Base-by-base conservation (phyloP, 2,113 vertebrate genomes). In the Malurus cyaneus region DNA sequence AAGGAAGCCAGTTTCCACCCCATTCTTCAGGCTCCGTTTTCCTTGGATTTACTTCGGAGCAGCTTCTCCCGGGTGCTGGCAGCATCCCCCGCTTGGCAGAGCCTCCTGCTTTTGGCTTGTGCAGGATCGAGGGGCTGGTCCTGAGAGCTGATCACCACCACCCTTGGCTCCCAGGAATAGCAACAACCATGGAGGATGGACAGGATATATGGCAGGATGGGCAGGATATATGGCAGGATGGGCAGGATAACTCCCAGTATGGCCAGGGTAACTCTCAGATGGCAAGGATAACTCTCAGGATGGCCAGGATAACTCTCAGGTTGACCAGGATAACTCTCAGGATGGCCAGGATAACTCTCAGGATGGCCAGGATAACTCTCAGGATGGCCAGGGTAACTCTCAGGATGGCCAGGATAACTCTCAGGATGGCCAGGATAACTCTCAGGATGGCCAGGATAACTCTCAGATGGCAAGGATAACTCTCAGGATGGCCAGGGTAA, bases 1-100 rank as follows among this genome's bases (percentile, higher is more conserved):
- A 87, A 92, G 60, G 65, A 24, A 89, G 94, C 94, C 96, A 96
- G 90, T 93, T 96, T 93, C 95, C 95, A 96, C 23, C 88, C 94
- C 29, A 14, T 94, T 91, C 93, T 86, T 52, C 80, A 90, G 95
- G 76, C 95, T 96, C 41, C 28, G 8, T 96, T 96, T 97, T 95
- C 92, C 80, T 95, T 95, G 94, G 95, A 95, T 87, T 39, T 20
- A 6, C 70, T 92, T 84, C 0, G 86, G 86, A 94, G 76, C 80
- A 81, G 86, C 90, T 94, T 97, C 83, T 95, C 87, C 79, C 67
- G 31, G 50, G 71, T 0, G 0, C 32, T 96, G 94, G 82, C 88
- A 69, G 80, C 82, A 91, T 66, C 65, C 21, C 31, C 36, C 46
- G 65, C 86, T 90, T 80, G 80, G 88, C 93, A 95, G 82, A 74